Base-by-base conservation (phyloP, 1,140 invertebrate genomes). In the Thaumatotibia leucotreta region DNA sequence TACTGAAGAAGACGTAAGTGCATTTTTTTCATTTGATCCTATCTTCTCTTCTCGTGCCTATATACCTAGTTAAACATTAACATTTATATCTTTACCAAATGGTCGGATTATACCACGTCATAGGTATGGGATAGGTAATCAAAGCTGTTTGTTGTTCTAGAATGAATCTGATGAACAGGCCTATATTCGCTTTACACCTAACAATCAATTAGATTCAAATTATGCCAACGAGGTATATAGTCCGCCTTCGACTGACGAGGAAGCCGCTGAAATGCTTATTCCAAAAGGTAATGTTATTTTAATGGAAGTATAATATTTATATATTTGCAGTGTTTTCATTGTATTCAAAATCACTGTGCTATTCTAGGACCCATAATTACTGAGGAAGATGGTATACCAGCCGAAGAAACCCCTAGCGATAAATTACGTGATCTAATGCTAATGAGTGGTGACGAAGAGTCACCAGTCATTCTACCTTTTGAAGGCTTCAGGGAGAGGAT, bases 141-240 rank as follows among this genome's bases (percentile, higher is more conserved):
- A n/a, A n/a, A n/a, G n/a, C n/a, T n/a, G n/a, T n/a, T 45, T 45
- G n/a, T 45, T 20, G 2, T 45, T 20, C 6, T 68, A 94, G 82
- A 82, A 93, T 33, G 94, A 95, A 73, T 93, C 95, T 4, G 92
- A 93, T 45, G 91, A 93, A 71, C 85, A 96, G 69, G 96, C 96
- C 17, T 95, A 95, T 71, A 94, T 98, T 1, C 94, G 94, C 67
- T 97, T 96, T 72, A 95, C 93, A 0, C 95, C 96, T 3, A 96
- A 95, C 64, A 92, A 93, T 33, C 89, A 92, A 2, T 84, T 95
- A 71, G 92, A 94, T 69, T 92, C 93, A 3, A 93, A 95, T 70
- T 96, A 94, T 77, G 95, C 95, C 1, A 95, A 96, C 74, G 94
- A 96, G 86, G 89, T 96, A n/a, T 97, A 96, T 80, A 95, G 93